Evolutionary conservation across 2,113 vertebrate species (phyloP).

Genomic region (Heptranchias perlo): DNA sequence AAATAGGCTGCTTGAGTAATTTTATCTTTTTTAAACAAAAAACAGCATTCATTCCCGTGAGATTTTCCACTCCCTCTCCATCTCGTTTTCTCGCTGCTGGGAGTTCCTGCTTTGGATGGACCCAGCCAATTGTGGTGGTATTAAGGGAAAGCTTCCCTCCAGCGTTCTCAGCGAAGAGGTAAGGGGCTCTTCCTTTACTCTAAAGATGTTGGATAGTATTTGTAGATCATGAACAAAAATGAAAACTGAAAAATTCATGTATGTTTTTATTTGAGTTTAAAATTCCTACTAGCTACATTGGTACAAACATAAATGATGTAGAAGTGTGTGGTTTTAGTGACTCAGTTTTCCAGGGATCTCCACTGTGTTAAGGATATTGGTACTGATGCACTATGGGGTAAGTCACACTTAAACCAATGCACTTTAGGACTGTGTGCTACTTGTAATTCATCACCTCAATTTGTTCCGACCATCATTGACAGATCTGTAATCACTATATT

Average conservation of each 20-base stretch:
- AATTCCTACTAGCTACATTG: neutral
- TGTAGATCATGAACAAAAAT: neutral
- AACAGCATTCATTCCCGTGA: conserved; percentile 86
- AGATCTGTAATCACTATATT: neutral
- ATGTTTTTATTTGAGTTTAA: neutral
- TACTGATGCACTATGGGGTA: neutral
- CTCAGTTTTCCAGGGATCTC: neutral
- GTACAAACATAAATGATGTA: neutral
- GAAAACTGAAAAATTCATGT: too few relatives aligned
- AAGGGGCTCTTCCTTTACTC: conserved; percentile 38
- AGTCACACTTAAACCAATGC: neutral
- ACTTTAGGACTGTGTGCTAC: neutral
- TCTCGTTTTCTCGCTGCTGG: conserved; percentile 94
- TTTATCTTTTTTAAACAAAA: neutral
- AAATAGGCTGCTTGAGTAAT: neutral
- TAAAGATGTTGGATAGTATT: neutral
- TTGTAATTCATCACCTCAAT: neutral
- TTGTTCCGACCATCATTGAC: neutral
- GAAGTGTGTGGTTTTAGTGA: neutral
- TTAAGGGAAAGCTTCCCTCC: conserved; percentile 79
- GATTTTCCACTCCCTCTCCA: conserved; percentile 93
- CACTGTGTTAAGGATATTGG: neutral
- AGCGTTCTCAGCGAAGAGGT: conserved; percentile 72
- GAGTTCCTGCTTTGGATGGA: conserved; percentile 98
- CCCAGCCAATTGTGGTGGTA: conserved; percentile 83